Base-by-base conservation (phyloP, 1,140 invertebrate species). In the Bombus pyrosoma region DNA sequence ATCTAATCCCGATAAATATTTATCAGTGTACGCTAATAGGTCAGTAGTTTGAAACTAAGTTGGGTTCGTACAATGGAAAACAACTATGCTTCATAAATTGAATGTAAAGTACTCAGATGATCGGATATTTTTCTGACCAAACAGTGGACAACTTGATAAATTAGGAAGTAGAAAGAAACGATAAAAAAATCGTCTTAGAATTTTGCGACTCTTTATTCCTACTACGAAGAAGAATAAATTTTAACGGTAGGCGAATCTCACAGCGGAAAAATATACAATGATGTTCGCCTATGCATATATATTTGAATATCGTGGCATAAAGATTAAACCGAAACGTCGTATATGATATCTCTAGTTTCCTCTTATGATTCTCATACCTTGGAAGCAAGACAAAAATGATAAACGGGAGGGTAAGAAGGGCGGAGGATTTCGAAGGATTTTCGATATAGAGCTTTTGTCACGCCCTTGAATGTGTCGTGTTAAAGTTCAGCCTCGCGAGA, bases 371-470 rank as follows among this genome's bases (percentile, higher is more conserved):
- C 39, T 64, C 72, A 34, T 57, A 69, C 74, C 47, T 57, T 34
- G 9, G 69, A 22, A 47, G 28, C 13, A 83, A 87, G 71, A 71
- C 75, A 86, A 83, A 47, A 41, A 34, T 57, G 43, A 75, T 57
- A 68, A 47, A 66, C 28, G 64, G 15, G 41, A 34, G 41, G 62
- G 64, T 37, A 28, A 74, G 34, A 43, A n/a, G 15, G 37, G 32
- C 18, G n/a, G 10, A 34, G 69, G 71, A 74, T 74, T 39, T 59
- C 22, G 32, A 47, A 47, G 78, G 83, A 69, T 66, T 86, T 71
- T 79, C 64, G 66, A 81, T 57, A 80, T 47, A 57, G 53, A 62
- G 66, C 76, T 72, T 85, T 72, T 62, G 83, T 80, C 76, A 34
- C 83, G 76, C 53, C 57, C 69, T 73, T 32, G 66, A 73, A 72